Base-by-base conservation (phyloP, 1,140 invertebrate species). In the Oreohelix idahoensis region DNA sequence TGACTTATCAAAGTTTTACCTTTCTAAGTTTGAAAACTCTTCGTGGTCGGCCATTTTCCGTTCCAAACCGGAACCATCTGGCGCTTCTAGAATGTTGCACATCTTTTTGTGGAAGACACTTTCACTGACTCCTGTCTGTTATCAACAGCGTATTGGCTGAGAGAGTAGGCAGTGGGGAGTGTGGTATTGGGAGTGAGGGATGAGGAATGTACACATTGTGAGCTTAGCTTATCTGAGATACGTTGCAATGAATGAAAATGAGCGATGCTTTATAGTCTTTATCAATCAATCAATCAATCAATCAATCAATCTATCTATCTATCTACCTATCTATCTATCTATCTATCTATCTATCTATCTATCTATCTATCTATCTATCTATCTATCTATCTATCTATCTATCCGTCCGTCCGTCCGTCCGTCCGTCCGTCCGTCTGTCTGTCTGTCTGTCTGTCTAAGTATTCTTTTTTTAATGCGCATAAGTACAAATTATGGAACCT, bases 71-170 rank as follows among this genome's bases (percentile, higher is more conserved):
- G 74, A 45, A 10, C n/a, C 13, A 11, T 76, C 74, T 1, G 1
- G 4, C 11, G 45, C 8, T 11, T 76, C 74, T 1, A 49, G 38
- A 39, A 35, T 29, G n/a, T 39, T 13, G 26, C 38, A 35, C 29
- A 20, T 53, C 42, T 76, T 76, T 29, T 76, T 76, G 45, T 76
- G 74, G 45, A 51, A 39, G 29, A 49, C 13, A 15, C 42, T 45
- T 29, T 76, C 74, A 32, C 45, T 76, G 74, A 76, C 45, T 35
- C 74, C 74, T 20, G 74, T 76, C 74, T 76, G 74, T 10, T n/a
- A 76, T 76, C 38, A 76, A 35, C 1, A 49, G 23, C 13, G 74
- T 76, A 20, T 26, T 29, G 45, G 42, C 74, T 76, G 45, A 1
- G 23, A 42, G 39, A 11, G 36, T 73, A n/a, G 36, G 70, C 13